Conservation (phyloP, 1,140 invertebrate genomes). For the Trachymyrmex septentrionalis region DNA sequence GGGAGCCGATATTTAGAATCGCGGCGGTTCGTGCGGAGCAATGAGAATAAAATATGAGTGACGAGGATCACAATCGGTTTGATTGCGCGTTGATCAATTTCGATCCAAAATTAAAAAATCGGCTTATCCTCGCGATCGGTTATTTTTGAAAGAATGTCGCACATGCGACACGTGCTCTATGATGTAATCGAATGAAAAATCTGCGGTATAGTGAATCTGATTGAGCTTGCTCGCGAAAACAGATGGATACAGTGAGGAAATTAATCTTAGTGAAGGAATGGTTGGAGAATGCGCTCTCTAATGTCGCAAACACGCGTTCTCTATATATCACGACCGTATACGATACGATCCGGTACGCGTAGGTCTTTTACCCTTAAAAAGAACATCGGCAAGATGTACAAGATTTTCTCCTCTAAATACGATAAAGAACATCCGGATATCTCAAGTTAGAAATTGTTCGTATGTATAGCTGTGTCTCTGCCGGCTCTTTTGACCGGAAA, state of each 20-base stretch:
- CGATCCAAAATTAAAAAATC: not conserved
- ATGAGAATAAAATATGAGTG: constrained; percentile 2
- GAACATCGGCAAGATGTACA: not conserved
- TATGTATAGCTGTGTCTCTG: constrained; percentile 18
- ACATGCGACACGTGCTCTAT: constrained; percentile 6
- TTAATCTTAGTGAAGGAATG: not conserved
- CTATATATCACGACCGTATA: not conserved
- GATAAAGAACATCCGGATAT: constrained; percentile 11
- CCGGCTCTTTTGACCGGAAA: constrained; percentile 37
- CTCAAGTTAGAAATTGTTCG: constrained; percentile 31
- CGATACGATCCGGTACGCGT: not conserved
- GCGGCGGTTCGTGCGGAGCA: not conserved
- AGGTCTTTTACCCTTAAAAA: constrained; percentile 8
- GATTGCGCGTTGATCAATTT: not conserved
- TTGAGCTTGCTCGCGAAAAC: not conserved
- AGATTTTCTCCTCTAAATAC: not conserved
- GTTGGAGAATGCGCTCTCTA: not conserved
- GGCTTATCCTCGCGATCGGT: not conserved
- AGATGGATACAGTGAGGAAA: constrained; percentile 14
- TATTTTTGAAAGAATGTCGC: not conserved
- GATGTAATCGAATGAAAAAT: constrained; percentile 1
- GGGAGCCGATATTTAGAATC: not conserved
- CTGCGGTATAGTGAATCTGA: not conserved
- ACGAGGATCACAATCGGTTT: not conserved
- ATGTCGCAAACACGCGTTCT: not conserved